Percentiles rank a stretch among this genome's conserved stretches.
Evolutionary conservation across 37 sponge, comb jelly and placozoan genomes (phyloP).

Genomic region (Halichondria panicea): DNA sequence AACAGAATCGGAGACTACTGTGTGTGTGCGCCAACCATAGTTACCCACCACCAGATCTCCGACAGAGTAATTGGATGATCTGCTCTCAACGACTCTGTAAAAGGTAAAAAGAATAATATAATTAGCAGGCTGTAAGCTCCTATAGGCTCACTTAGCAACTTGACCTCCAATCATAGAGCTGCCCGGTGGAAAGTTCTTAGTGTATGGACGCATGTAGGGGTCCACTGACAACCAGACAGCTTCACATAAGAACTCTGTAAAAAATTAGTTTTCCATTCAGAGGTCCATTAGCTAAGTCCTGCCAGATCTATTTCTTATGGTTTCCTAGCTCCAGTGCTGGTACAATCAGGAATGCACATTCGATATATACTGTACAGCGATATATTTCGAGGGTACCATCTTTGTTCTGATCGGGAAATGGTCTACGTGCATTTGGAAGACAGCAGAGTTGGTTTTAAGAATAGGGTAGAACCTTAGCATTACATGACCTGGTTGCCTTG

Average conservation of each 20-base stretch:
- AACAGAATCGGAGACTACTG: constrained; percentile 8
- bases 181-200: constrained; percentile 4
- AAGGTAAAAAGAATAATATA: background rate
- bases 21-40: constrained; percentile 75
- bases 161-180: constrained; percentile 77
- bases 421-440: too few species aligned
- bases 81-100: constrained; percentile 72
- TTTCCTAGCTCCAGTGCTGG: too few species aligned
- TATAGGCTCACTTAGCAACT: constrained; percentile 75
- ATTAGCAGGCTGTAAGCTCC: background rate
- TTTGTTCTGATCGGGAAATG: too few species aligned
- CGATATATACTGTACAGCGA: too few species aligned
- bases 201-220: constrained; percentile 83
- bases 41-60: constrained; percentile 69
- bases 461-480: too few species aligned
- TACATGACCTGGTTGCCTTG: too few species aligned
- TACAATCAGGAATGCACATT: too few species aligned
- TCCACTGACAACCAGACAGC: constrained; percentile 81
- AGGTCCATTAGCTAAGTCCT: too few species aligned
- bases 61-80: constrained; percentile 50
- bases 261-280: too few species aligned
- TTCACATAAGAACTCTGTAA: constrained; percentile 71
- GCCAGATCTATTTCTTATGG: too few species aligned
- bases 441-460: too few species aligned
- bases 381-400: too few species aligned